Evolutionary conservation across 2,888 invertebrate genomes (phyloP).

Genomic region (Anthrax anthrax): DNA sequence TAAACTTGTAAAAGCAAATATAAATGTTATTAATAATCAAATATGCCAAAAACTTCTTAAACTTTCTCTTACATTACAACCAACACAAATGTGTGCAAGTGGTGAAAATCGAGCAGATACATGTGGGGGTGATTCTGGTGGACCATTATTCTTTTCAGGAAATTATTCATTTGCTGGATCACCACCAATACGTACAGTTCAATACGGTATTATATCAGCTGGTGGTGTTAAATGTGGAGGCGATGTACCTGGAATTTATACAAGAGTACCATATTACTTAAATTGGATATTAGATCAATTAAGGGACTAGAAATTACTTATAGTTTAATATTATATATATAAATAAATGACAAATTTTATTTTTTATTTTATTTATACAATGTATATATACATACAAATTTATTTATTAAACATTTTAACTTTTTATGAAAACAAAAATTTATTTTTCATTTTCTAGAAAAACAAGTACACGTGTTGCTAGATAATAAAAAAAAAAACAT

Average conservation of each 20-base stretch:
- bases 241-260: conserved; percentile 40
- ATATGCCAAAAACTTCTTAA: conserved; percentile 25
- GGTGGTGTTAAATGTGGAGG: conserved; percentile 41
- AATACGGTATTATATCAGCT: conserved; percentile 46
- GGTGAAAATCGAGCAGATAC: conserved; percentile 22
- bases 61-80: neutral
- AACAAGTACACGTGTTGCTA: too few relatives aligned
- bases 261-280: conserved; percentile 37
- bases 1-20: conserved; percentile 25
- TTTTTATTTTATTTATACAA: too few relatives aligned
- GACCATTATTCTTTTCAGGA: conserved; percentile 20
- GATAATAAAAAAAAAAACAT: too few relatives aligned
- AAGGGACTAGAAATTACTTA: neutral
- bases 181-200: conserved; percentile 18
- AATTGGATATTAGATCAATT: conserved; percentile 37
- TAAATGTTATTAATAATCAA: conserved; percentile 25
- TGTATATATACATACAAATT: too few relatives aligned
- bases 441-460: too few relatives aligned
- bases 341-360: too few relatives aligned
- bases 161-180: neutral
- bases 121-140: conserved; percentile 15
- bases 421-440: too few relatives aligned
- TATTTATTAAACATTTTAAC: too few relatives aligned
- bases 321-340: too few relatives aligned
- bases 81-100: conserved; percentile 40